Base-by-base conservation (phyloP, 2,888 invertebrate species). In the Spodoptera exigua region DNA sequence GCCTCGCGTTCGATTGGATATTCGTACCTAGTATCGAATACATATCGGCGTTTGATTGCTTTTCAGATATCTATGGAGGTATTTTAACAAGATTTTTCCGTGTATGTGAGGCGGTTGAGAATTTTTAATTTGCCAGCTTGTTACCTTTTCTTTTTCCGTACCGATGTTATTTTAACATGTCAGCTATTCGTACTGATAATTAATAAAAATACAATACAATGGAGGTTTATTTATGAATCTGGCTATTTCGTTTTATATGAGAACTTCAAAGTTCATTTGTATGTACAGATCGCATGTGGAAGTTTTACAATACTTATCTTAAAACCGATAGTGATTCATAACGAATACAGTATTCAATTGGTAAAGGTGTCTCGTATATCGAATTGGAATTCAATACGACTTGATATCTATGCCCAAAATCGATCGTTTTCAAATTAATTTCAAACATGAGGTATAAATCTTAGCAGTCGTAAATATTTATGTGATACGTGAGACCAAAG, bases 21-120 rank as follows among this genome's bases (percentile, higher is more conserved):
- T 87, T 82, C 84, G 83, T 81, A 81, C 84, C 77, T 69, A 71
- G 74, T 61, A 76, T 73, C 70, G 75, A 60, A 62, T 60, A 61
- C 74, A 74, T 74, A 89, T 89, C 84, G 87, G 78, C 86, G 87
- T 91, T 88, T 89, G 91, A 91, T 91, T 90, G 87, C 85, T 80
- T 27, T 85, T 75, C 73, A 63, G 75, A 81, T 75, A 71, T 60
- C 63, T 27, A 27, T 27, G 5, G 27, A 55, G 64, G 56, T 71
- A 73, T 69, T 73, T 62, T 39, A n/a, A 32, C 36, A 46, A 27
- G 45, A 57, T 53, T 63, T 66, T 68, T 61, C 21, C 0, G 44
- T 36, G 3, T 37, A 21, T n/a, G 14, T 9, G 47, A 2, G 56
- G 9, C 35, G 37, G 34, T 51, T 27, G 32, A 11, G 35, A 0